phyloP scores from a whole-genome alignment of 2,888 invertebrate species.

The Gnatocerus cornutus region DNA sequence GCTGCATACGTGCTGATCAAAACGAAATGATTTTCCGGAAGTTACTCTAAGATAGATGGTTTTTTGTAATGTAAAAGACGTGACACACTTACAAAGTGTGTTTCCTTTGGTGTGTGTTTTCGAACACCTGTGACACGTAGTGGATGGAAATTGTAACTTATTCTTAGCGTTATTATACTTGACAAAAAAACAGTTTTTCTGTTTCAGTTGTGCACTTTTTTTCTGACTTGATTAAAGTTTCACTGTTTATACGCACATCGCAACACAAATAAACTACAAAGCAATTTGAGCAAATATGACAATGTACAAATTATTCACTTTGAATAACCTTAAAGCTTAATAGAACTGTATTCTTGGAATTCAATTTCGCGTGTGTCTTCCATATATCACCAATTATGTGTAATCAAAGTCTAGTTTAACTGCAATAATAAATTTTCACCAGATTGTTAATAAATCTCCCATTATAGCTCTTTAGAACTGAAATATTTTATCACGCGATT shows the following conservation, averaged over 20 bases:
- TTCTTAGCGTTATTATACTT: too few species aligned
- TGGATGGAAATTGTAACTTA: background rate
- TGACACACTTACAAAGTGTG: slow-evolving; percentile 6
- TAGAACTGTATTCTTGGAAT: background rate
- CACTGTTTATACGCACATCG: too few species aligned
- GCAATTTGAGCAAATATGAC: too few species aligned
- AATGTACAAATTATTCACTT: too few species aligned
- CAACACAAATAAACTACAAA: too few species aligned
- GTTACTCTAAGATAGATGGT: background rate
- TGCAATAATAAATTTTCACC: slow-evolving; percentile 7
- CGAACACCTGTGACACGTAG: slow-evolving; percentile 1
- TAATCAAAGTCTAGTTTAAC: background rate
- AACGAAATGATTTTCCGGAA: background rate
- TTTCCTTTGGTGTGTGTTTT: background rate
- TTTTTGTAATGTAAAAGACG: background rate
- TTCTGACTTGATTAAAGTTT: too few species aligned
- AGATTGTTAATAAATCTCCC: slow-evolving; percentile 8
- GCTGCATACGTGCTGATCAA: background rate
- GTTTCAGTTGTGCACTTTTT: too few species aligned
- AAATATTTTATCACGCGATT: background rate
- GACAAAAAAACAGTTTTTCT: too few species aligned
- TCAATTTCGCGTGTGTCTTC: background rate
- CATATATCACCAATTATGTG: background rate
- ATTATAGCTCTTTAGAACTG: background rate
- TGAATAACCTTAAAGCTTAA: too few species aligned